Conservation (phyloP, 2,888 invertebrate genomes). For the Villa cingulata region DNA sequence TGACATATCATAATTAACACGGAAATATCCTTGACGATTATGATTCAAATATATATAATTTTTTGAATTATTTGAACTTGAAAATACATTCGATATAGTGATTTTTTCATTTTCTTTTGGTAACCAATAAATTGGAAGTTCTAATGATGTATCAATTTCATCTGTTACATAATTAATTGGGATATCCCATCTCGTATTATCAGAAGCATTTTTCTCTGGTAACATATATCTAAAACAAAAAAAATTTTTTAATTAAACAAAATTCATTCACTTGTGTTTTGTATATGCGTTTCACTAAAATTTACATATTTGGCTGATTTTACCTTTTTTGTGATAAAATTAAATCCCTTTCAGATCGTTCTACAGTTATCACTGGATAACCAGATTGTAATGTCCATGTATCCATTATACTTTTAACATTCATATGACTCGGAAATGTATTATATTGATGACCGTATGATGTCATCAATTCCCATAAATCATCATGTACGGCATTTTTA, state of each 20-base stretch:
- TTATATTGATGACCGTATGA: slow-evolving; percentile 38
- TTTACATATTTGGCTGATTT: too few species aligned
- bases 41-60: slow-evolving; percentile 35
- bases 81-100: slow-evolving; percentile 26
- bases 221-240: slow-evolving; percentile 21
- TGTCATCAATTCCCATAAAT: slow-evolving; percentile 53
- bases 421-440: slow-evolving; percentile 32
- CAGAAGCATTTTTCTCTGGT: slow-evolving; percentile 25
- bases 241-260: too few species aligned
- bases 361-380: slow-evolving; percentile 49
- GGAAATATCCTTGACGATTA: slow-evolving; percentile 45
- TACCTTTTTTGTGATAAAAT: slow-evolving; percentile 27
- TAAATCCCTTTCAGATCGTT: slow-evolving; percentile 31
- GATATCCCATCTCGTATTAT: slow-evolving; percentile 28
- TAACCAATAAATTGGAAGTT: slow-evolving; percentile 32
- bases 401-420: slow-evolving; percentile 48
- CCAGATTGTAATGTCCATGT: slow-evolving; percentile 55
- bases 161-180: slow-evolving; percentile 33
- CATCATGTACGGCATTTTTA: slow-evolving; percentile 45
- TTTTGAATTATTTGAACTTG: slow-evolving; percentile 19
- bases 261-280: too few species aligned
- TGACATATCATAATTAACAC: slow-evolving; percentile 49
- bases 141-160: slow-evolving; percentile 24
- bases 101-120: slow-evolving; percentile 24
- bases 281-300: too few species aligned